Evolutionary conservation across 2,113 vertebrate genomes (phyloP), one percentile per base, ranked within the genome.

Genomic region (Peromyscus maniculatus): DNA sequence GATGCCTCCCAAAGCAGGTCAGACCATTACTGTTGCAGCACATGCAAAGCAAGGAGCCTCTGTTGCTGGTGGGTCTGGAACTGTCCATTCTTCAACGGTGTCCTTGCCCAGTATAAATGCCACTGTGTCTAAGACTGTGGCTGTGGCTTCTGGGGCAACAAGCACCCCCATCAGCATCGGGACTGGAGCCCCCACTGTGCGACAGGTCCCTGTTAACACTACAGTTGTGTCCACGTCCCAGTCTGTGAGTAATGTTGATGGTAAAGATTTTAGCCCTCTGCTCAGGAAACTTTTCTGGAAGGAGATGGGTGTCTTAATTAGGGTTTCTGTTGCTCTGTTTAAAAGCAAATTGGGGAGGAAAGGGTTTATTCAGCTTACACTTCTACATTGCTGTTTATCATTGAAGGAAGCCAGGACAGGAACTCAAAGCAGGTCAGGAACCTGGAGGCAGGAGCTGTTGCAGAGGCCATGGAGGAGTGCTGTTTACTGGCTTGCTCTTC

Each of bases 151-250:
- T 0, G 99, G 99, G 46, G 98, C 97, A 3, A 98, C 99, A 0
- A 98, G 98, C 16, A 99, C 99, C 4, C 98, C 99, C 75, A 98
- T 99, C 94, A 99, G 99, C 0, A 98, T 99, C 0, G 99, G 99
- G 80, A 98, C 99, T 0, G 99, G 99, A 67, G 99, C 99, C 3
- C 98, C 99, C 0, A 98, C 99, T 0, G 98, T 99, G 96, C 98
- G 99, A n/a, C 99, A 99, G 97, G 99, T 99, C 1, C 99, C 99
- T 0, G 99, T 99, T 92, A 99, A 98, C 91, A 99, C 99, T 79
- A 98, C 99, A 0, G 99, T 99, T 3, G 99, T 99, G 0, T 99
- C 99, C 15, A 98, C 99, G 0, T 99, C 99, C 43, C 99, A 99
- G 97, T 98, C 99, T 43, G 99, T 99, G 98, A 99, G 99, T 98